Evolutionary conservation across 1,140 invertebrate genomes (phyloP).

Genomic region (Coelopa frigida): DNA sequence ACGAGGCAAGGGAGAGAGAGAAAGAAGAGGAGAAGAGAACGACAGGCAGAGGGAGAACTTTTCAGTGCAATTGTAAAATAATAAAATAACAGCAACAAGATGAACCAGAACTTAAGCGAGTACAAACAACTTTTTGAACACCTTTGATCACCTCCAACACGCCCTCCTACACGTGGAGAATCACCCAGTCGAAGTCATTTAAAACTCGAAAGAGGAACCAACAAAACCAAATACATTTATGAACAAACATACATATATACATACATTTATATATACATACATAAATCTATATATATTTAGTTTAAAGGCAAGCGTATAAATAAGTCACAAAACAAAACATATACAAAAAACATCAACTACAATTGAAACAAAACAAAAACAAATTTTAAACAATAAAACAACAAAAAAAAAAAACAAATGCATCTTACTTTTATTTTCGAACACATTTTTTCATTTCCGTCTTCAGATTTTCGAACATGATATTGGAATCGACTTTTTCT

Average conservation of each 20-base stretch:
- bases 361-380: constrained; percentile 21
- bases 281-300: constrained; percentile 40
- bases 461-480: too few species aligned
- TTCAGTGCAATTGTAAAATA: too few species aligned
- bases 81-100: constrained; percentile 5
- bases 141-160: neutral
- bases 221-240: neutral
- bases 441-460: too few species aligned
- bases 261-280: constrained; percentile 24
- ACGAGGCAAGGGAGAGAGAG: constrained; percentile 1
- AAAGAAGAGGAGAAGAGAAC: too few species aligned
- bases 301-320: constrained; percentile 36
- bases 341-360: constrained; percentile 18
- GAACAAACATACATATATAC: constrained; percentile 20
- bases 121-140: constrained; percentile 2
- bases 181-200: neutral
- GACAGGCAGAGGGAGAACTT: too few species aligned
- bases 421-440: too few species aligned
- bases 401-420: neutral
- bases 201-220: constrained; percentile 1
- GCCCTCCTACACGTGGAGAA: constrained; percentile 1
- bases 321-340: constrained; percentile 31
- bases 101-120: neutral
- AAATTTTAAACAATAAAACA: constrained; percentile 11
- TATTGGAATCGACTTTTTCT: too few species aligned